These are phyloP conservation scores for Hemistola chrysoprasaria DNA, from an alignment of 2,888 invertebrate species.

Conservation along the genomic window DNA sequence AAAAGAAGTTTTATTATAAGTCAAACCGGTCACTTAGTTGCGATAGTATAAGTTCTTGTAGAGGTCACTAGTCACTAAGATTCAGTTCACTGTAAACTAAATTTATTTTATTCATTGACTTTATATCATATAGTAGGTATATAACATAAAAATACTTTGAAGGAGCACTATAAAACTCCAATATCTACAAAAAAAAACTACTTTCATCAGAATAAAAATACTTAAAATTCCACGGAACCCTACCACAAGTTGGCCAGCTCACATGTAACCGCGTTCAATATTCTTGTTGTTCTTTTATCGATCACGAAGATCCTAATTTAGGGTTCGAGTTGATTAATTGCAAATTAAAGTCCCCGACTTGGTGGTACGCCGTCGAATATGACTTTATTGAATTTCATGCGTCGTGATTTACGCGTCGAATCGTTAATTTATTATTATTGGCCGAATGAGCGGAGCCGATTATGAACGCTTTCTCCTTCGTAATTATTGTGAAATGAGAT, in stretches of 20 bases:
- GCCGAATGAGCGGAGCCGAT: constrained; percentile 36
- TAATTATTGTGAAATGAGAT: constrained; percentile 9
- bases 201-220: too few relatives aligned
- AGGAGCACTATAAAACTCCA: too few relatives aligned
- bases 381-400: constrained; percentile 81
- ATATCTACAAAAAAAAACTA: too few relatives aligned
- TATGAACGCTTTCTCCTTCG: constrained; percentile 38
- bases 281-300: constrained; percentile 33
- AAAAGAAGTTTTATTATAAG: too few relatives aligned
- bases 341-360: constrained; percentile 74
- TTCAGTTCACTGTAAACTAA: too few relatives aligned
- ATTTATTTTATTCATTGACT: too few relatives aligned
- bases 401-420: constrained; percentile 68
- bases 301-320: constrained; percentile 71
- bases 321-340: constrained; percentile 72
- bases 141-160: too few relatives aligned
- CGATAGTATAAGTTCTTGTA: too few relatives aligned
- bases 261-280: constrained; percentile 20
- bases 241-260: constrained; percentile 23
- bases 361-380: constrained; percentile 68
- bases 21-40: too few relatives aligned
- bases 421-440: constrained; percentile 72
- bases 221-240: constrained; percentile 7
- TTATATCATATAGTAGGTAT: too few relatives aligned
- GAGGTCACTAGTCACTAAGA: too few relatives aligned